A percentile compares a stretch with the other conserved stretches of the same genome.
Conservation (phyloP, 2,113 vertebrate genomes). For the Martes martes region DNA sequence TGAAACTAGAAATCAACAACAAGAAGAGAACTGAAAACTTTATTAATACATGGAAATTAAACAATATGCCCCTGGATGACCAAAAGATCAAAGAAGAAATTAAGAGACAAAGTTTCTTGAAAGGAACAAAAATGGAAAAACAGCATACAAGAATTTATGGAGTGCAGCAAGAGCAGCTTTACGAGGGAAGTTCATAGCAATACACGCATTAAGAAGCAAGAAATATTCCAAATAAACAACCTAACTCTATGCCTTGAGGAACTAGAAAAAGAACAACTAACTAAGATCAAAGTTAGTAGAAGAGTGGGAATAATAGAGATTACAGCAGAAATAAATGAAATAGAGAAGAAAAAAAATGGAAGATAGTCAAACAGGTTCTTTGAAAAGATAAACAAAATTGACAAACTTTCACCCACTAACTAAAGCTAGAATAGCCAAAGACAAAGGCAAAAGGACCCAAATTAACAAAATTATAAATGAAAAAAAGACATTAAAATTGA, state of each 20-base stretch:
- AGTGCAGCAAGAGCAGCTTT: not conserved
- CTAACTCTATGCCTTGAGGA: not conserved
- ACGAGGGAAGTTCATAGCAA: not conserved
- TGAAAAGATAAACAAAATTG: not conserved
- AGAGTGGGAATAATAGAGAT: not conserved
- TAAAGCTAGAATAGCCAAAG: not conserved
- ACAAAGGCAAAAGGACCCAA: not conserved
- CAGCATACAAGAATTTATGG: not conserved
- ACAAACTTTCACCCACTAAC: not conserved
- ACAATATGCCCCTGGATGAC: not conserved
- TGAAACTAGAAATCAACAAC: not conserved
- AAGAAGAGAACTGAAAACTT: not conserved
- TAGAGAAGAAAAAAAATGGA: not conserved
- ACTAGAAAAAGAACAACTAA: not conserved
- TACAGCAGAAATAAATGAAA: not conserved
- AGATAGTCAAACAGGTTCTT: not conserved
- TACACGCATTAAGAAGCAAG: not conserved
- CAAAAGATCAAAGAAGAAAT: not conserved
- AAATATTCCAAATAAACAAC: not conserved
- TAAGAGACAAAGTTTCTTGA: not conserved
- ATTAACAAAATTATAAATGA: not conserved
- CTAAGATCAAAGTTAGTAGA: not conserved
- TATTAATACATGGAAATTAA: not conserved
- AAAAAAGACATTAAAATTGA: not conserved
- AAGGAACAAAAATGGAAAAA: not conserved